These are phyloP conservation scores for Hymenochirus boettgeri DNA, from an alignment of 2,113 vertebrate genomes.

Conservation along the genomic window DNA sequence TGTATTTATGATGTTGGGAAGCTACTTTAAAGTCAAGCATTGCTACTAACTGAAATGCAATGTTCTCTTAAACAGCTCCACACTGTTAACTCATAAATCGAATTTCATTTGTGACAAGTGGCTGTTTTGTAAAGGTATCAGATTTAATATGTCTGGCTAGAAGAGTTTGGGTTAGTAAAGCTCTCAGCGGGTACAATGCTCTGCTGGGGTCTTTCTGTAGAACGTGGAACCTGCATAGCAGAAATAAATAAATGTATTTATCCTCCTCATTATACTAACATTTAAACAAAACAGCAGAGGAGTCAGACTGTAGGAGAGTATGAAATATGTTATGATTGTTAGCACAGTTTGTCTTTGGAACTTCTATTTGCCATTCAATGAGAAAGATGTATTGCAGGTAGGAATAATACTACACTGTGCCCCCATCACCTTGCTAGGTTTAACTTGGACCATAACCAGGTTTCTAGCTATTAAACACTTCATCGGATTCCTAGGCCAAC, in stretches of 20 bases:
- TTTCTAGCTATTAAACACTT: not conserved
- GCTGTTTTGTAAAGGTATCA: constrained; percentile 52
- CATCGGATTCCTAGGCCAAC: not conserved
- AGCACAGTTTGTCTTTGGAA: not conserved
- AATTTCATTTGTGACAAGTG: constrained; percentile 51
- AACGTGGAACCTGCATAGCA: constrained; percentile 42
- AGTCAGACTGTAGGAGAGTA: not conserved
- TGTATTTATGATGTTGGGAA: not conserved
- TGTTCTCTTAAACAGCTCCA: constrained; percentile 27
- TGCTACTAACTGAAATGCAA: constrained; percentile 3
- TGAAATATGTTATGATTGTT: not conserved
- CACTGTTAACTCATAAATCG: constrained; percentile 27
- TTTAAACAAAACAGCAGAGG: not conserved
- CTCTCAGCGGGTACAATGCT: constrained; percentile 47
- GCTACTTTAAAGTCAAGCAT: not conserved
- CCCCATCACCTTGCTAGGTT: not conserved
- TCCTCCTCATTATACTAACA: not conserved
- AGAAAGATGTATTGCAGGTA: not conserved
- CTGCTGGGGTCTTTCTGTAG: constrained; percentile 44
- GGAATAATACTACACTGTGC: not conserved
- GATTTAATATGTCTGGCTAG: constrained; percentile 55
- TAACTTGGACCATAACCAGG: not conserved
- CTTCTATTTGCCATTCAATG: not conserved
- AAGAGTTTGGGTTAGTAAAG: constrained; percentile 43
- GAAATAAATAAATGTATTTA: constrained; percentile 5